Evolutionary conservation across 2,113 vertebrate species (phyloP).

Genomic region (Clarias macrocephalus): DNA sequence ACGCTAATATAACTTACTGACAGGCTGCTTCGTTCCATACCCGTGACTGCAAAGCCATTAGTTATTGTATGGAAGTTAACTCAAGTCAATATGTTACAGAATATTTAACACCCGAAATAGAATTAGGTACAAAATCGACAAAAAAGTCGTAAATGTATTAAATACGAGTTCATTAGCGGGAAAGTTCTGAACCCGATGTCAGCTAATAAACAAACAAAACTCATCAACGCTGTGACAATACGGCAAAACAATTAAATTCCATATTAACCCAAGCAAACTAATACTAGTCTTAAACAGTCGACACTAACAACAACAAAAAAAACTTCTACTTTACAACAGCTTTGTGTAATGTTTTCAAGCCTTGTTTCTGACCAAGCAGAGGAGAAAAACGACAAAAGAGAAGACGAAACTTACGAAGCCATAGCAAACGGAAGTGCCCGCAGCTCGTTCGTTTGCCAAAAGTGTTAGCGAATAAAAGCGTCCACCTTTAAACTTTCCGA

Average conservation of each 20-base stretch:
- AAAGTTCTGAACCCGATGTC: neutral
- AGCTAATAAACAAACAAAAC: neutral
- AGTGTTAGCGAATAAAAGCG: constrained; percentile 32
- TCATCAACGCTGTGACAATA: neutral
- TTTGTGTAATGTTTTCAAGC: neutral
- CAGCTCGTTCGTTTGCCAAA: constrained; percentile 39
- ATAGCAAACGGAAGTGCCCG: neutral
- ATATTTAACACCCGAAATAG: neutral
- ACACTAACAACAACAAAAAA: constrained; percentile 28
- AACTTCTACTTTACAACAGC: constrained; percentile 26
- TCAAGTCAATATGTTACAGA: neutral
- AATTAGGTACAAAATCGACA: neutral
- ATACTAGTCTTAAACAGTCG: neutral
- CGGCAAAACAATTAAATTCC: neutral
- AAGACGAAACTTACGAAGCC: neutral
- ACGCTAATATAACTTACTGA: neutral
- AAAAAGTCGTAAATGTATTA: neutral
- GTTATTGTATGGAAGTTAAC: neutral
- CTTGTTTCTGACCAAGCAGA: neutral
- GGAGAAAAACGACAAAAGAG: neutral
- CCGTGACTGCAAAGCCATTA: neutral
- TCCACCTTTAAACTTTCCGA: constrained; percentile 70
- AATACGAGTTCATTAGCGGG: neutral
- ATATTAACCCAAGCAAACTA: neutral
- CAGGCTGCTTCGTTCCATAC: neutral